Evolutionary conservation across 2,797 vertebrate species (phyloP), one percentile per base, ranked within the genome.

Genomic region (Halcyon leucocephala): DNA sequence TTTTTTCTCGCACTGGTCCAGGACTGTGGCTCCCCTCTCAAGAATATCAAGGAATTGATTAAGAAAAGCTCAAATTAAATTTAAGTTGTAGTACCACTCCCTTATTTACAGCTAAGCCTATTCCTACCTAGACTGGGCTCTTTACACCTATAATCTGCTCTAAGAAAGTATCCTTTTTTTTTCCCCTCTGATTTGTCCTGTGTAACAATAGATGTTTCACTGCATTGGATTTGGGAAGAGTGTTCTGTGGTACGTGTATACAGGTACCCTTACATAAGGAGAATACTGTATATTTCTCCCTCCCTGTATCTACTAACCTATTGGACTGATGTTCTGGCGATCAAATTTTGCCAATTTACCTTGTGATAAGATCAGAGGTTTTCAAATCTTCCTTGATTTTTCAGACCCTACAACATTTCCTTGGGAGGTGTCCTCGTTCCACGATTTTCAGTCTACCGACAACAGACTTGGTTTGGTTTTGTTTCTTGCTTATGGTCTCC

Each of bases 311-410:
- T 62, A 25, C 14, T 88, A 24, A 90, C 89, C 77, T 84, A 5
- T 70, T 82, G 88, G 61, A 66, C 91, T 82, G 54, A 65, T 90
- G 54, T 82, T 80, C 87, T 82, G 87, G 72, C 0, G 0, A 82
- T 74, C 42, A 52, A 33, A 85, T 90, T 92, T 93, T 95, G 46
- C 78, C 89, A 87, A 14, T 1, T 94, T 62, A 22, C 62, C 11
- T 58, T 48, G 31, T 12, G 64, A 74, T 81, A 69, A 77, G 35
- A 88, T 88, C 87, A 81, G 69, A 51, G 24, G 7, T 39, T 95
- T 86, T 82, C 19, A 82, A 84, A 69, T 21, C 9, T 85, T 90
- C 58, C 39, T 79, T 82, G 37, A 42, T 69, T 89, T 96, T 93
- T 93, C 70, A 86, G 83, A 62, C 77, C 64, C 69, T 86, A 9